Evolutionary conservation across 2,797 vertebrate genomes (phyloP).

Genomic region (Schizopygopsis malacanthus): DNA sequence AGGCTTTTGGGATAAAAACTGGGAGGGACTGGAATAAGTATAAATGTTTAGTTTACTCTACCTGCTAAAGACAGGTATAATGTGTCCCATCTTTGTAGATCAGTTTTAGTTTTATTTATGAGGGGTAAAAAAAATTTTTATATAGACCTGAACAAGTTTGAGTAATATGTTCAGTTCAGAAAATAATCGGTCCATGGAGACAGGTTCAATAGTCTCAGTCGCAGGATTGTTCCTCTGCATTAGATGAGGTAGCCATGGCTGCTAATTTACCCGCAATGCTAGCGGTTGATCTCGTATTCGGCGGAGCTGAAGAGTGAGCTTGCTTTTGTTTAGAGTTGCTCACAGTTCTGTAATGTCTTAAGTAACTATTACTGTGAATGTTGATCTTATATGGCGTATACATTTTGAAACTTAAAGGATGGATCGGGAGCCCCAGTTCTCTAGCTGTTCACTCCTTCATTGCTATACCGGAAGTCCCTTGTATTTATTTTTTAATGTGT

Average conservation of each 20-base stretch:
- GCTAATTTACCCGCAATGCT: no score
- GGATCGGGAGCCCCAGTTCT: background rate
- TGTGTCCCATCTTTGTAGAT: background rate
- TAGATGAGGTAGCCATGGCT: no score
- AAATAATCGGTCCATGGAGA: no score
- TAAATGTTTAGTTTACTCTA: background rate
- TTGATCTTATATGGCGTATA: background rate
- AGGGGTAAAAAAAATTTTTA: background rate
- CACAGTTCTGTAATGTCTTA: background rate
- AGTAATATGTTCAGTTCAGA: no score
- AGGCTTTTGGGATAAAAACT: background rate
- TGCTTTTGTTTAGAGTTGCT: background rate
- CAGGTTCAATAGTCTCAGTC: no score
- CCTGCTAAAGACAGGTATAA: background rate
- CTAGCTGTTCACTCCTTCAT: background rate
- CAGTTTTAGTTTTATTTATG: background rate
- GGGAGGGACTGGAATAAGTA: background rate
- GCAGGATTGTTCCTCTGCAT: no score
- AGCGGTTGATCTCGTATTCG: no score
- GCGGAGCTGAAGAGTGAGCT: background rate
- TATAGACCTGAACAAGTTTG: background rate
- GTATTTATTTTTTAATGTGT: no score
- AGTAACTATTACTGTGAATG: background rate
- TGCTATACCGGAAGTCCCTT: no score
- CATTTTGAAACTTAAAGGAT: background rate